phyloP scores from a whole-genome alignment of 2,888 invertebrate species.

The Caenorhabditis zanzibari region DNA sequence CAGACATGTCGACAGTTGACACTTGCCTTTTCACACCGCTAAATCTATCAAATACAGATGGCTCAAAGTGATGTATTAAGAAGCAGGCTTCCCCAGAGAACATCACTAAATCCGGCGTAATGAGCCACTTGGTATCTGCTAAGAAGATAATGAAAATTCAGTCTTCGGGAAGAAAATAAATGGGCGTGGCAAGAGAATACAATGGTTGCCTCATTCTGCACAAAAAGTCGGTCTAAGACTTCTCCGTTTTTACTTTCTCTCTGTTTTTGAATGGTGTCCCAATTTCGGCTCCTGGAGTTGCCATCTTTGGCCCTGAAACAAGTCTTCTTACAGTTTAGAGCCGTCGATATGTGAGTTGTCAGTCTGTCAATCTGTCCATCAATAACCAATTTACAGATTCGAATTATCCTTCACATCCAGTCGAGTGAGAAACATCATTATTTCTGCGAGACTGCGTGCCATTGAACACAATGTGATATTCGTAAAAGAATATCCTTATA shows the following conservation, averaged over 20 bases:
- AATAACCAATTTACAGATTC: background rate
- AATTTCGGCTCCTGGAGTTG: background rate
- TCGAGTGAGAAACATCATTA: background rate
- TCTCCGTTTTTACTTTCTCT: background rate
- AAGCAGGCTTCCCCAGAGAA: background rate
- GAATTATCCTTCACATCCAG: conserved; percentile 23
- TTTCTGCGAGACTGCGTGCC: background rate
- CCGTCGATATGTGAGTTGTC: conserved; percentile 11
- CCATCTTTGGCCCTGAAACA: background rate
- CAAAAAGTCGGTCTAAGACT: background rate
- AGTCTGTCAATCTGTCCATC: background rate
- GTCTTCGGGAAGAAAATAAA: background rate
- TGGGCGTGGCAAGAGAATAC: background rate
- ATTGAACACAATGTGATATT: conserved; percentile 8
- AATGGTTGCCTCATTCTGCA: background rate
- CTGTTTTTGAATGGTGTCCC: background rate
- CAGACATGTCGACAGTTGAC: background rate
- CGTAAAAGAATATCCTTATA: background rate
- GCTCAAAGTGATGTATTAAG: background rate
- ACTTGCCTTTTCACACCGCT: background rate
- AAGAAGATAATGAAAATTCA: background rate
- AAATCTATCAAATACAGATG: background rate
- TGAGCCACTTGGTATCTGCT: background rate
- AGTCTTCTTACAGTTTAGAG: background rate
- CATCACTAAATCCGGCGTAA: background rate